Conservation (phyloP, 2,888 invertebrate genomes). For the Liodrosophila aerea region DNA sequence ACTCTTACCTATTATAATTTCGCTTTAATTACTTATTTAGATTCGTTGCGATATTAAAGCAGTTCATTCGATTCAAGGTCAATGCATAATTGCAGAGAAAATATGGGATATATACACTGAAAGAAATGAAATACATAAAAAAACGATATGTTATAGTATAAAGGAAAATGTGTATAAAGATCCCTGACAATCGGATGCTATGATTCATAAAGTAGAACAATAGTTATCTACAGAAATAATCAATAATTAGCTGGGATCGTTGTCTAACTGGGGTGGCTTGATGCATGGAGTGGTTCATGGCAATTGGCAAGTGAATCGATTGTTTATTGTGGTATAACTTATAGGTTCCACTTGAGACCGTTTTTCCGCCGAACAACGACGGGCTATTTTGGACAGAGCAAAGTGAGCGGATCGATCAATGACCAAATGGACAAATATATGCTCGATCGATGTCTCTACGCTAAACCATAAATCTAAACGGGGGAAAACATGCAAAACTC, state of each 20-base stretch:
- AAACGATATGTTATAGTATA: too few species aligned
- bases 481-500: constrained; percentile 34
- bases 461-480: background rate
- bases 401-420: constrained; percentile 57
- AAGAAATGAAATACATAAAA: too few species aligned
- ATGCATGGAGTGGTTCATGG: constrained; percentile 37
- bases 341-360: constrained; percentile 46
- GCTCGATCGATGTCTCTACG: constrained; percentile 35
- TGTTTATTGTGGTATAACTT: constrained; percentile 56
- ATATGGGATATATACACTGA: too few species aligned
- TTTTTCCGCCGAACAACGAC: constrained; percentile 1
- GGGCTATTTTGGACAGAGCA: constrained; percentile 46
- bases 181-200: too few species aligned
- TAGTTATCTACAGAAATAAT: constrained; percentile 13
- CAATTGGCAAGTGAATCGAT: constrained; percentile 53
- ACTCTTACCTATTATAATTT: too few species aligned
- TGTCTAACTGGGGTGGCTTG: constrained; percentile 22
- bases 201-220: too few species aligned
- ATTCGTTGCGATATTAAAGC: too few species aligned
- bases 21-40: too few species aligned
- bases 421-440: constrained; percentile 46
- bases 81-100: too few species aligned
- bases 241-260: constrained; percentile 13
- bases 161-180: too few species aligned
- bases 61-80: too few species aligned